These are phyloP conservation scores for Stegostoma tigrinum DNA, from an alignment of 2,113 vertebrate genomes.

Conservation along the genomic window DNA sequence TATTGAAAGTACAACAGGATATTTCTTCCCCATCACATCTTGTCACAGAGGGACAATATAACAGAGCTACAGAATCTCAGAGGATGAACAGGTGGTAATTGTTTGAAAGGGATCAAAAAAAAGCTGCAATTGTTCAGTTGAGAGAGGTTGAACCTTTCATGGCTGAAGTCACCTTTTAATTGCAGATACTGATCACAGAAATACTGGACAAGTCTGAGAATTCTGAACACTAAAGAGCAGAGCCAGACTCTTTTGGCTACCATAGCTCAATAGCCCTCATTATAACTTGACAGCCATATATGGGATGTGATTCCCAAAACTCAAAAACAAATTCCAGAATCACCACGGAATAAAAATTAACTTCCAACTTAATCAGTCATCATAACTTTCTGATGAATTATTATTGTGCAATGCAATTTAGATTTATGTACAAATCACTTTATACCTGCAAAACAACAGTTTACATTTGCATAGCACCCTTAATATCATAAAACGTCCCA, in stretches of 20 bases:
- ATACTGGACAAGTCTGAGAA: background rate
- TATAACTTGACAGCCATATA: background rate
- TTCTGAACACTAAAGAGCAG: background rate
- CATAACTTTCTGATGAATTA: background rate
- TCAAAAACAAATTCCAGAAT: background rate
- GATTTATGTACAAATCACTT: background rate
- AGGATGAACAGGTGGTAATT: background rate
- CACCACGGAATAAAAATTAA: background rate
- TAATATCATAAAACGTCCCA: background rate
- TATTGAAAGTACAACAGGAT: background rate
- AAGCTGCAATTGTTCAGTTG: background rate
- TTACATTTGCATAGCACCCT: background rate
- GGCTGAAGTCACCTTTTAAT: background rate
- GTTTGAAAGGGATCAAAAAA: constrained; percentile 5
- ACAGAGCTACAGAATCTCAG: background rate
- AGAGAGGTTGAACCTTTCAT: background rate
- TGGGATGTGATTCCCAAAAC: background rate
- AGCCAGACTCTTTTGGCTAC: background rate
- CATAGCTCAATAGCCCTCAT: background rate
- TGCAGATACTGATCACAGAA: background rate
- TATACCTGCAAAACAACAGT: background rate
- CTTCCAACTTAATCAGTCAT: background rate
- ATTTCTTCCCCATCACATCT: background rate
- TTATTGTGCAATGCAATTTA: background rate
- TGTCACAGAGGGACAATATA: constrained; percentile 18